A percentile compares a stretch with the other conserved stretches of the same genome.
phyloP scores from a whole-genome alignment of 2,113 vertebrate genomes.

The Leptosomus discolor region DNA sequence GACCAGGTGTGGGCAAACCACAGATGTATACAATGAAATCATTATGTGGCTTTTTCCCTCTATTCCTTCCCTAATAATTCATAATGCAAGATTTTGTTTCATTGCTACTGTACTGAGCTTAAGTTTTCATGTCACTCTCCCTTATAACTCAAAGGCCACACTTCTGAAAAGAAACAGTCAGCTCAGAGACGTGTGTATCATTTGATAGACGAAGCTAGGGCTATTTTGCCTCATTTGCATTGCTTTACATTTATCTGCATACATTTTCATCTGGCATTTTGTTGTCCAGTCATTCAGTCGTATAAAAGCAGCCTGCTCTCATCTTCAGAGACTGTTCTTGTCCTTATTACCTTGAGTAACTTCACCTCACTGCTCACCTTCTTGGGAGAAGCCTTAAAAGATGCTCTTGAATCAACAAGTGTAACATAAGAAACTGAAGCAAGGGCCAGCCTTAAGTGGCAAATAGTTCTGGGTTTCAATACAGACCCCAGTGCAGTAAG shows the following conservation, averaged over 20 bases:
- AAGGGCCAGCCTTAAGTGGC: not conserved
- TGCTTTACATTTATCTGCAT: slow-evolving; percentile 40
- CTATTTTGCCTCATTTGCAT: slow-evolving; percentile 16
- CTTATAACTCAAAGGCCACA: not conserved
- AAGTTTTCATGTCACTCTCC: not conserved
- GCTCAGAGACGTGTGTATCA: not conserved
- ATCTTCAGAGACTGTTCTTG: not conserved
- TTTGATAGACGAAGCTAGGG: not conserved
- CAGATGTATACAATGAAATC: not conserved
- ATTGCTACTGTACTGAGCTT: not conserved
- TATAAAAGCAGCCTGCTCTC: not conserved
- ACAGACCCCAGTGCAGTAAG: not conserved
- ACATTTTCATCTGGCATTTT: slow-evolving; percentile 19
- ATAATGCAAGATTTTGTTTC: not conserved
- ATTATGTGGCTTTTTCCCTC: not conserved
- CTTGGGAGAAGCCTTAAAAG: not conserved
- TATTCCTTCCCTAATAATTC: not conserved
- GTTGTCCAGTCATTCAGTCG: not conserved
- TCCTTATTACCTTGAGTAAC: not conserved
- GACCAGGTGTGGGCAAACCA: not conserved
- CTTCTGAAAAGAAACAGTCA: not conserved
- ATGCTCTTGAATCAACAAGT: not conserved
- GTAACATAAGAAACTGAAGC: not conserved
- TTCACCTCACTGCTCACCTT: not conserved
- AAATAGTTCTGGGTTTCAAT: not conserved